Base-by-base conservation (phyloP, 2,113 vertebrate genomes). In the Daubentonia madagascariensis region DNA sequence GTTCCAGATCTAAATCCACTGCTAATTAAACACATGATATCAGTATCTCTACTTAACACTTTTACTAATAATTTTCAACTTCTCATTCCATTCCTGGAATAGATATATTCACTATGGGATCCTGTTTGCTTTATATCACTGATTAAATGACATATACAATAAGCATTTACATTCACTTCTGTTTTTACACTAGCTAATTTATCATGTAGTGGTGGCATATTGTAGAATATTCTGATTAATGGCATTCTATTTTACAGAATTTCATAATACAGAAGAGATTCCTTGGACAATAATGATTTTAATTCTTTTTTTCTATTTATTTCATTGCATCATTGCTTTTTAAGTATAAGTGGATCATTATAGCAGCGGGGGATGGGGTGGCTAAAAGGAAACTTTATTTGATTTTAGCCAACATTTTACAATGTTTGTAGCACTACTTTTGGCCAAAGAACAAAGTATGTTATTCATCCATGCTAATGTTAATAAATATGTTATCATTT, bases 191-290 rank as follows among this genome's bases (percentile, higher is more conserved):
- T 54, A 89, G 81, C 30, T 95, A 76, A 84, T 97, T 98, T 98
- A 88, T 85, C 57, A 92, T 75, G 40, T 79, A 93, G 96, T 72
- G 22, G 76, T 86, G 83, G 95, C 91, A 50, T 94, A 92, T 52
- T 90, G 40, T 48, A 86, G 70, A 92, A 97, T 96, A 97, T 90
- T 45, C 35, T 98, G 85, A 96, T 95, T 95, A 94, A 98, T 97
- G 88, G 13, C 43, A 22, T 85, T 57, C 45, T 90, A 6, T 75
- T 40, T 73, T 54, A 76, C n/a, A 28, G 48, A 96, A 97, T 59
- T 59, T 59, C 12, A 30, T 48, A 97, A 50, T 14, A 95, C 48
- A 32, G 30, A 80, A 2, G 54, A 93, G 78, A 75, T 84, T 72
- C 3, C 9, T 28, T 89, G 35, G 23, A 52, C 76, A 72, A 35